Percentiles rank a stretch among this genome's conserved stretches.
phyloP scores from a whole-genome alignment of 1,140 invertebrate species.

The Anthonomus grandis region DNA sequence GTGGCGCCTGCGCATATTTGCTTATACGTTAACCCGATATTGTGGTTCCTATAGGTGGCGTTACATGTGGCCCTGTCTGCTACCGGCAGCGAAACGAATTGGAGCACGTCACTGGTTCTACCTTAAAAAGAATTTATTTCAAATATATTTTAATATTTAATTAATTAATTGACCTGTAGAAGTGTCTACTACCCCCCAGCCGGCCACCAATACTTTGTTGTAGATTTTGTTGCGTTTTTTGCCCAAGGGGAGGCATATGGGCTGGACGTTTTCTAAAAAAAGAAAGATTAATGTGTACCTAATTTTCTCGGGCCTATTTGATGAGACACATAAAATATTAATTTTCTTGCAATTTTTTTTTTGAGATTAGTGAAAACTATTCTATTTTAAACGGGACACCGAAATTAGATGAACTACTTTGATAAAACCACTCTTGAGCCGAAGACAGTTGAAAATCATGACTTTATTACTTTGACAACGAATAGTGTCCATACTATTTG shows the following conservation, averaged over 20 bases:
- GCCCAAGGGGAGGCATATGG: constrained; percentile 58
- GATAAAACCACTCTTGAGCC: too few relatives aligned
- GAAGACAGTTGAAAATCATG: too few relatives aligned
- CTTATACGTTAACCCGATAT: constrained; percentile 45
- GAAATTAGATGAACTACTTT: too few relatives aligned
- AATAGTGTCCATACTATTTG: too few relatives aligned
- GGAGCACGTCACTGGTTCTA: constrained; percentile 48
- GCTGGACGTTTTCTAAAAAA: constrained; percentile 51
- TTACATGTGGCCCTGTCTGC: constrained; percentile 50
- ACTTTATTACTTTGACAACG: too few relatives aligned
- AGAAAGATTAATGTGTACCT: too few relatives aligned
- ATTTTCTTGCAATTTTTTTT: too few relatives aligned
- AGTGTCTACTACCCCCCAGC: constrained; percentile 56
- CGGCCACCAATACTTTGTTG: constrained; percentile 52
- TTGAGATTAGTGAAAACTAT: too few relatives aligned
- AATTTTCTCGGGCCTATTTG: too few relatives aligned
- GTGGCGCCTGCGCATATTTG: constrained; percentile 62
- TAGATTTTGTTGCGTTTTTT: constrained; percentile 34
- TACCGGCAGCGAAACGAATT: constrained; percentile 53
- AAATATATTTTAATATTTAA: not conserved
- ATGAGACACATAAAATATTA: too few relatives aligned
- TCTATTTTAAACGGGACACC: too few relatives aligned
- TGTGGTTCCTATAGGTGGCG: constrained; percentile 39
- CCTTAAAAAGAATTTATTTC: constrained; percentile 29
- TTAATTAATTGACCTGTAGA: constrained; percentile 44